Evolutionary conservation across 2,888 invertebrate species (phyloP), one percentile per base, ranked within the genome.

Genomic region (Drosophila eohydei): DNA sequence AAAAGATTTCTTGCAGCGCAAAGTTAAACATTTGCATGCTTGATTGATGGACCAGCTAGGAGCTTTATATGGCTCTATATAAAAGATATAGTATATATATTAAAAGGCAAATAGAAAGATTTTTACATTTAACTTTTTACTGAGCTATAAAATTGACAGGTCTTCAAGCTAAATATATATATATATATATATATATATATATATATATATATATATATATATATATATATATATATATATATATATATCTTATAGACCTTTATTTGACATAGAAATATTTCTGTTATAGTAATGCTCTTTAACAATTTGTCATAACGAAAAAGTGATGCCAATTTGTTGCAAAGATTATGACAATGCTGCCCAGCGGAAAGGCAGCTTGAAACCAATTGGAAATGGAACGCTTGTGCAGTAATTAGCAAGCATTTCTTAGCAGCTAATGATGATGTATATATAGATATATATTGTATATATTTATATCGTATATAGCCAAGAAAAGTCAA

Each of bases 401-500:
- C 5, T 44, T 12, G 36, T 38, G 26, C 46, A 16, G 28, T 40
- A 32, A 60, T 36, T 44, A 36, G 14, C 21, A 12, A 12, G 21
- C 12, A 4, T n/a, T 64, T 26, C 32, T 5, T 7, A 50, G 34
- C 11, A 41, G 30, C 28, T 58, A 61, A 55, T 61, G 60, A 62
- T 58, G 55, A 66, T 71, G 71, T 3, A 21, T 12, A 50, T 11
- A 50, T 65, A 28, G 34, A 51, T 51, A 51, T 34, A 6, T 28
- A 48, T 7, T 48, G 4, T n/a, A 46, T 46, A 28, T 46, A 5
- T 0, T 0, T 6, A 11, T 9, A 9, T 21, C 75, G 64, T 38
- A 21, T 41, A 8, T 55, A 50, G 32, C 12, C 58, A 38, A 58
- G 44, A 67, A 58, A 57, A 58, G 43, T 56, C 43, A 69, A 46